Base-by-base conservation (phyloP, 2,797 vertebrate species). In the Poeciliopsis paucimaculata region DNA sequence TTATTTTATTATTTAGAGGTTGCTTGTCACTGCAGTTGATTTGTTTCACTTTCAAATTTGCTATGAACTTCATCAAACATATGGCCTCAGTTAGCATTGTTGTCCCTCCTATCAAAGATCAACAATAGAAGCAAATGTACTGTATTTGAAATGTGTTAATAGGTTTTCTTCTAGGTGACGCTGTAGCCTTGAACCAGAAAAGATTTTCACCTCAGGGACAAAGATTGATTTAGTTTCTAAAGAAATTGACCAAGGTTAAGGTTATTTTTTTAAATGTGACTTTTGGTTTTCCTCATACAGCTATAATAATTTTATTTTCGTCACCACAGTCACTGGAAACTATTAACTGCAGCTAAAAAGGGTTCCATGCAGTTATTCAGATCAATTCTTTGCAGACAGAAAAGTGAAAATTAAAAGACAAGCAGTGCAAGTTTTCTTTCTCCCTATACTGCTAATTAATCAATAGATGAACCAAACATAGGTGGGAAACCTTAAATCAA, bases 401-500 rank as follows among this genome's bases (percentile, higher is more conserved):
- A 26, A 53, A 79, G 43, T 55, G 46, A 79, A 90, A 81, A 92
- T 93, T 89, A 84, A 87, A 80, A 45, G 90, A 91, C 89, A 87
- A 81, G 84, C 77, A 81, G 82, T 82, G 82, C 57, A 18, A 51
- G 80, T 83, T 88, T 81, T 82, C 75, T 43, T 77, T 77, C 78
- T 73, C 31, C 5, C 39, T 81, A 83, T 82, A 78, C 82, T 72
- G 16, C 83, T 88, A 90, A 90, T 92, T 89, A 91, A 92, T 90
- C 92, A 89, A 62, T 85, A 76, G 73, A 79, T 77, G 86, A 88
- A 81, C 43, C 66, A 76, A 60, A 86, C 84, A 11, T 80, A 62
- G 81, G 83, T 81, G 80, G 88, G 80, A 92, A 91, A 88, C 80
- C 86, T 86, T 84, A 86, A 87, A 88, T 94, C 88, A 93, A 93